phyloP scores from a whole-genome alignment of 2,888 invertebrate genomes.

The Rhagophthalmus giganteus region DNA sequence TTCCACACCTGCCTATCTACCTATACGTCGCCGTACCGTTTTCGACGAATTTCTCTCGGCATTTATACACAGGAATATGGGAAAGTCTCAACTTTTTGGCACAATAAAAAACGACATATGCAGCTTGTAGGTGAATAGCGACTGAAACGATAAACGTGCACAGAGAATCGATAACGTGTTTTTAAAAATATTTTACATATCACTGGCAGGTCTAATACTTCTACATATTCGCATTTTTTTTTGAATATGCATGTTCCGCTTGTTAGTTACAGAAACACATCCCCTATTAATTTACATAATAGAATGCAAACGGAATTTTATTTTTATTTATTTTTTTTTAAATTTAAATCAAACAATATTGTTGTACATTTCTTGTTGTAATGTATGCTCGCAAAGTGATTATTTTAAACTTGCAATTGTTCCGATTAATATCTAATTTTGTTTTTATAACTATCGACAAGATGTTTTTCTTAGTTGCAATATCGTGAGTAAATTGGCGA shows the following conservation, averaged over 20 bases:
- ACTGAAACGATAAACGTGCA: slow-evolving; percentile 17
- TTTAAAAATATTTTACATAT: slow-evolving; percentile 26
- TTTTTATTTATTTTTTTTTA: slow-evolving; percentile 13
- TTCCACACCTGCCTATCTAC: slow-evolving; percentile 9
- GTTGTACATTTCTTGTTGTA: slow-evolving; percentile 1
- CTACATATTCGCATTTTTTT: slow-evolving; percentile 20
- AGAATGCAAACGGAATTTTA: slow-evolving; percentile 29
- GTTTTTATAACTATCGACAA: slow-evolving; percentile 17
- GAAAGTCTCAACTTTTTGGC: slow-evolving; percentile 7
- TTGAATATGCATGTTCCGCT: slow-evolving; percentile 36
- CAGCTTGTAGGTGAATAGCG: slow-evolving; percentile 17
- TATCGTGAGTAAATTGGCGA: slow-evolving; percentile 15
- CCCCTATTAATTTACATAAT: slow-evolving; percentile 34
- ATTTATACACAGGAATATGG: slow-evolving; percentile 5
- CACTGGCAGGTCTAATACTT: slow-evolving; percentile 22
- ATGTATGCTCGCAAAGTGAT: too few relatives aligned
- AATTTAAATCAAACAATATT: slow-evolving; percentile 11
- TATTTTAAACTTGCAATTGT: too few relatives aligned
- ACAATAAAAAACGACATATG: slow-evolving; percentile 7
- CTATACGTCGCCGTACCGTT: slow-evolving; percentile 1
- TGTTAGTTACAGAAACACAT: slow-evolving; percentile 33
- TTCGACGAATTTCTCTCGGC: slow-evolving; percentile 12
- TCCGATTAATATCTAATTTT: background rate
- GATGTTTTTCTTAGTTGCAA: too few relatives aligned
- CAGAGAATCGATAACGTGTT: slow-evolving; percentile 15